phyloP scores from a whole-genome alignment of 2,113 vertebrate genomes.

The Sebastes schlegelii region DNA sequence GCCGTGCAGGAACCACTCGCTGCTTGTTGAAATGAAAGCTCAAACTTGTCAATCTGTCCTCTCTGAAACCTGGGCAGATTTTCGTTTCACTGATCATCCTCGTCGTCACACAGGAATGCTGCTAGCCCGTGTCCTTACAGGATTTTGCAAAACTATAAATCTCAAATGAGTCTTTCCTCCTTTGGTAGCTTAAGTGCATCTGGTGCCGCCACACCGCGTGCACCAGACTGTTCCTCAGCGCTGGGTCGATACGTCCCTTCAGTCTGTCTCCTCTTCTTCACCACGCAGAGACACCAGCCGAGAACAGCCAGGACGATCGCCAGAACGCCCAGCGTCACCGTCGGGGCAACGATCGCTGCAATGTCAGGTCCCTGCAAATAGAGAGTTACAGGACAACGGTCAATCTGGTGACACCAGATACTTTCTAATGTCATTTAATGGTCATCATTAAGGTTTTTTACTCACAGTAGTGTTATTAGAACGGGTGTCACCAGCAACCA shows the following conservation, averaged over 20 bases:
- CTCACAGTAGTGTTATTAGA: slow-evolving; percentile 52
- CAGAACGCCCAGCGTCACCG: slow-evolving; percentile 81
- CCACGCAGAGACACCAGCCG: slow-evolving; percentile 81
- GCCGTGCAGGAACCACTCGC: slow-evolving; percentile 5
- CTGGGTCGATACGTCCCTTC: slow-evolving; percentile 93
- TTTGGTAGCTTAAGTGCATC: slow-evolving; percentile 90
- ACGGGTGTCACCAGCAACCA: neutral
- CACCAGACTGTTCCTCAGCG: slow-evolving; percentile 89
- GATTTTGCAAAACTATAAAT: neutral
- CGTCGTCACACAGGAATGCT: neutral
- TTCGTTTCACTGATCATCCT: slow-evolving; percentile 5
- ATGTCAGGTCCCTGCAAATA: slow-evolving; percentile 69
- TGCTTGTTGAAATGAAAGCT: slow-evolving; percentile 38
- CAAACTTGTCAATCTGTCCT: slow-evolving; percentile 15
- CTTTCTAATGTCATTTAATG: neutral
- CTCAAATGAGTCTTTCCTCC: slow-evolving; percentile 92
- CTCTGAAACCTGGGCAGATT: neutral
- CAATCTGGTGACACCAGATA: neutral
- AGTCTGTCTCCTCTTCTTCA: slow-evolving; percentile 90
- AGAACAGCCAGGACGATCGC: slow-evolving; percentile 75
- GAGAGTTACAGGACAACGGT: neutral
- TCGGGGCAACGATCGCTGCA: slow-evolving; percentile 88
- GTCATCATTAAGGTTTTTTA: neutral
- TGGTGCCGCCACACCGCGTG: slow-evolving; percentile 76
- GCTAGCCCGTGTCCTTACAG: neutral